Evolutionary conservation across 1,140 invertebrate species (phyloP).

Genomic region (Glossosoma conforme): DNA sequence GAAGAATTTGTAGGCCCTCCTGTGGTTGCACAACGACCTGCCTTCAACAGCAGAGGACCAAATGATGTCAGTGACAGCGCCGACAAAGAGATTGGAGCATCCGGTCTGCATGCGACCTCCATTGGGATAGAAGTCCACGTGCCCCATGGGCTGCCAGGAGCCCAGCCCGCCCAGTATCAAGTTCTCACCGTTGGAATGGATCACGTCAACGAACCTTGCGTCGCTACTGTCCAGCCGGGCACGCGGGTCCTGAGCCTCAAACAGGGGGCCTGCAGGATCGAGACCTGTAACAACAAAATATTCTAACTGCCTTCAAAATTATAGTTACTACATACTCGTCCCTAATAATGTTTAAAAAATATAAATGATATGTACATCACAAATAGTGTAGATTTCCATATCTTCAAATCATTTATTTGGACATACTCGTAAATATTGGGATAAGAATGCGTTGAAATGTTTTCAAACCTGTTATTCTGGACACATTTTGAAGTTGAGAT

Average conservation of each 20-base stretch:
- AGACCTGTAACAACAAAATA: slow-evolving; percentile 55
- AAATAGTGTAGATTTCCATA: no score
- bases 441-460: no score
- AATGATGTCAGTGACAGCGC: slow-evolving; percentile 85
- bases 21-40: slow-evolving; percentile 84
- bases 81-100: slow-evolving; percentile 78
- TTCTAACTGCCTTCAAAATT: background rate
- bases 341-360: no score
- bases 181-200: slow-evolving; percentile 90
- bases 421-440: no score
- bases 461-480: slow-evolving; percentile 87
- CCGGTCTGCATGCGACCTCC: slow-evolving; percentile 87
- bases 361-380: no score
- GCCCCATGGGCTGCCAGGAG: slow-evolving; percentile 79
- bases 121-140: slow-evolving; percentile 91
- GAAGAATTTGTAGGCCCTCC: slow-evolving; percentile 88
- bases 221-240: slow-evolving; percentile 78
- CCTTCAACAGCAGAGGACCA: slow-evolving; percentile 81
- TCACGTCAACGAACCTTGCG: slow-evolving; percentile 90
- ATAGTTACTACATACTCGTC: no score
- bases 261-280: slow-evolving; percentile 86
- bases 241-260: slow-evolving; percentile 78
- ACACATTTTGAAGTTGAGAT: slow-evolving; percentile 73
- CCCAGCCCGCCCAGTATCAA: slow-evolving; percentile 79
- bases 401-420: no score